phyloP scores from a whole-genome alignment of 2,888 invertebrate genomes.

The Nomada ferruginata region DNA sequence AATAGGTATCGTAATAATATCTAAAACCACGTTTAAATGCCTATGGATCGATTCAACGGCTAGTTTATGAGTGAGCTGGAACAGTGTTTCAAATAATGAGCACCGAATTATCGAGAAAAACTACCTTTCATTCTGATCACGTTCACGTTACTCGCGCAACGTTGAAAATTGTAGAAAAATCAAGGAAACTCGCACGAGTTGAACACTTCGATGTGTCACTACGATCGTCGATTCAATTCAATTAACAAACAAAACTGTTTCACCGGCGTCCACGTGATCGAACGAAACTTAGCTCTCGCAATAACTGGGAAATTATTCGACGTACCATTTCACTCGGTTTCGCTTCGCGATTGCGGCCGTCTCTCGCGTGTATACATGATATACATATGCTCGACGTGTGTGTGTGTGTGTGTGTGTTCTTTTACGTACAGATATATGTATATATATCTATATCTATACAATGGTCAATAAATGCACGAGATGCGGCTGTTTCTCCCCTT shows the following conservation, averaged over 20 bases:
- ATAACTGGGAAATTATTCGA: background rate
- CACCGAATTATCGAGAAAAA: background rate
- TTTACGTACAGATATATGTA: slow-evolving; percentile 45
- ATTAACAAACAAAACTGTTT: background rate
- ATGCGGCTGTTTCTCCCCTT: background rate
- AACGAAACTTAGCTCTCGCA: slow-evolving; percentile 4
- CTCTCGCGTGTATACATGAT: slow-evolving; percentile 15
- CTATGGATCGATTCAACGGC: slow-evolving; percentile 63
- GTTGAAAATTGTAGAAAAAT: background rate
- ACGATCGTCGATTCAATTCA: background rate
- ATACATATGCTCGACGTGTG: slow-evolving; percentile 36
- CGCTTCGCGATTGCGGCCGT: slow-evolving; percentile 23
- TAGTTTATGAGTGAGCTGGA: slow-evolving; percentile 38
- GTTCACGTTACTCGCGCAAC: background rate
- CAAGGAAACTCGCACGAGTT: background rate
- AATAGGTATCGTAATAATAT: slow-evolving; percentile 34
- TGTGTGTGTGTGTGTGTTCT: slow-evolving; percentile 2
- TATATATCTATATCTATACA: slow-evolving; percentile 25
- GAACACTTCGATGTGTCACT: background rate
- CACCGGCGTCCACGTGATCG: background rate
- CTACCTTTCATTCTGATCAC: background rate
- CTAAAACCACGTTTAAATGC: slow-evolving; percentile 56
- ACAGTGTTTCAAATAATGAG: slow-evolving; percentile 24
- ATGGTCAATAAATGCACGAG: slow-evolving; percentile 45
- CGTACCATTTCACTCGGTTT: slow-evolving; percentile 15